Base-by-base conservation (phyloP, 2,888 invertebrate species). In the Anthrax anthrax region DNA sequence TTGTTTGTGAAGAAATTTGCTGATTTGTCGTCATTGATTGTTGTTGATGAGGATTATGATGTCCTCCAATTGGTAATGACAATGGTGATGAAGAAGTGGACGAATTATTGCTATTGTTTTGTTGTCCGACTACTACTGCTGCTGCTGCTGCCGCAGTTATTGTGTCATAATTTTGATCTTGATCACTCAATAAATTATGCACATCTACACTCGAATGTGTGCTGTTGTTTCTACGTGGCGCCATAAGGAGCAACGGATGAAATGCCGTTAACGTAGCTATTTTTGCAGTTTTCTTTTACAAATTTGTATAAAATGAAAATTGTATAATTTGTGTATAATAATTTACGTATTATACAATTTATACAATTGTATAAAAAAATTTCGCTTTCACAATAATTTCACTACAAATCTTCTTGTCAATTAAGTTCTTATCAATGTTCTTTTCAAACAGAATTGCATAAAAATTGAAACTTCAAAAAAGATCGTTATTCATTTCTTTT, bases 181-280 rank as follows among this genome's bases (percentile, higher is more conserved):
- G 37, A n/a, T 47, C 47, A n/a, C 38, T 54, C 46, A 65, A 56
- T 51, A 68, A 62, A 57, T 63, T 65, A 56, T 67, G 67, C 54
- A 67, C 67, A 62, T 69, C 58, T 45, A 55, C 47, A 43, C 42
- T 50, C 37, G 44, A 36, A 23, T 44, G 44, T 52, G 56, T 54
- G 46, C 50, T 49, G 51, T 69, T 67, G 61, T 72, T 73, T 59
- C 75, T 71, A 64, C 73, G 71, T 57, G 72, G 72, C 61, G 73
- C 72, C 72, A 72, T 72, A 61, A 59, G 62, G 59, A 58, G 55
- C 57, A 58, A 54, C 56, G 57, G 56, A 52, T 57, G 56, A 51
- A 51, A 54, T 48, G 52, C 52, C 34, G 56, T 52, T 54, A 56
- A 50, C 52, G 56, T 55, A 57, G 56, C 57, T 54, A 57, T 57